These are phyloP conservation scores for Podabrus alpinus DNA, from an alignment of 2,888 invertebrate genomes.

Conservation along the genomic window DNA sequence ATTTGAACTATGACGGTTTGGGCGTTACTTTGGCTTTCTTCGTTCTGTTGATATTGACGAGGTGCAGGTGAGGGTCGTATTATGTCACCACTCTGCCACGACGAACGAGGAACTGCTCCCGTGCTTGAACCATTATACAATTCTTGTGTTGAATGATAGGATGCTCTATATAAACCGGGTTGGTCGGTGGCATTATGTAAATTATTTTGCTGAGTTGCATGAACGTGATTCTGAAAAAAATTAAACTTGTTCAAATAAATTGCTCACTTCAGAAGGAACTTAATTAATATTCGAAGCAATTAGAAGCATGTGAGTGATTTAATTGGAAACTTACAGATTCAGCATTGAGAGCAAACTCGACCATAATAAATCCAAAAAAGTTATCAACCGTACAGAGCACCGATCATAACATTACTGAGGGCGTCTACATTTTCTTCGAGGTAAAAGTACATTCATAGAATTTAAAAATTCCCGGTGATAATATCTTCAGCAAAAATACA, in stretches of 20 bases:
- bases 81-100: conserved; percentile 49
- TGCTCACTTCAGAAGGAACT: background rate
- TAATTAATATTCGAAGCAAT: background rate
- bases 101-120: conserved; percentile 50
- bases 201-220: conserved; percentile 56
- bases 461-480: conserved; percentile 50
- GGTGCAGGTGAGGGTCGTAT: conserved; percentile 35
- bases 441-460: conserved; percentile 48
- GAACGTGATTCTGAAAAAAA: conserved; percentile 49
- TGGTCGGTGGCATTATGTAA: conserved; percentile 58
- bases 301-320: background rate
- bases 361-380: conserved; percentile 36
- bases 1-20: conserved; percentile 62
- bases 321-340: conserved; percentile 38
- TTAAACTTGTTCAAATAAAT: conserved; percentile 4
- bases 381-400: conserved; percentile 38
- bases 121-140: conserved; percentile 52
- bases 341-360: conserved; percentile 44
- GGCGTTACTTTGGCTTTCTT: conserved; percentile 45
- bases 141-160: conserved; percentile 60
- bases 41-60: conserved; percentile 47
- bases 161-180: conserved; percentile 59
- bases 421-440: conserved; percentile 42
- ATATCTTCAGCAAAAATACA: conserved; percentile 48
- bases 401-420: conserved; percentile 47